Base-by-base conservation (phyloP, 2,113 vertebrate genomes). In the Megaptera novaeangliae region DNA sequence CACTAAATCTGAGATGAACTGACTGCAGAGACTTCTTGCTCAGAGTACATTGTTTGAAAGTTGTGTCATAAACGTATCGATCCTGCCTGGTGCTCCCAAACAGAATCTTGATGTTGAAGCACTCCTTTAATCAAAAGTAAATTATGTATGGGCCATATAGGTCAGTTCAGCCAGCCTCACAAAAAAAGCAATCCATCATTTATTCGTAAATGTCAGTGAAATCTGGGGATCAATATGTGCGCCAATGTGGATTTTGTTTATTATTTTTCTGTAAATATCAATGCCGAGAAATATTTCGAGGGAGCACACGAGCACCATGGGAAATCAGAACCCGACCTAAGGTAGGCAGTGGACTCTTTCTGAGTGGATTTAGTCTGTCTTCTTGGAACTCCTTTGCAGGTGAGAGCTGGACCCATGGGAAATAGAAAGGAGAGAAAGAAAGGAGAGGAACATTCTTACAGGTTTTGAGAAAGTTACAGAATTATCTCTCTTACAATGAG, bases 111-210 rank as follows among this genome's bases (percentile, higher is more conserved):
- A 98, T 97, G 85, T 98, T 99, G 98, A 99, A 98, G 98, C 98
- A 99, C 97, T 98, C 97, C 98, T 99, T 99, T 98, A 99, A 98
- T 99, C 98, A 99, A 99, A 98, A 98, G 98, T 99, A 99, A 99
- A 99, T 98, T 99, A 99, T 98, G 98, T 98, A 99, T 99, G 99
- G 99, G 99, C 98, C 98, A 91, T 80, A 34, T 91, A 97, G 98
- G 98, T 98, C 98, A 98, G 97, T 91, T 97, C 95, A 98, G 98
- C 96, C 96, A 98, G 98, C 97, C 94, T 97, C 96, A 98, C 97
- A 97, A 98, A 98, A 98, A 97, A 98, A 97, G 98, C 98, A 98
- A 99, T 99, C 98, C 98, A 99, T 98, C 98, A 99, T 98, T 98
- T 98, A 98, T 99, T 98, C 97, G 98, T 99, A 98, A 99, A 99